These are phyloP conservation scores for Galerucella pusilla DNA, from an alignment of 2,888 invertebrate genomes.

Conservation along the genomic window DNA sequence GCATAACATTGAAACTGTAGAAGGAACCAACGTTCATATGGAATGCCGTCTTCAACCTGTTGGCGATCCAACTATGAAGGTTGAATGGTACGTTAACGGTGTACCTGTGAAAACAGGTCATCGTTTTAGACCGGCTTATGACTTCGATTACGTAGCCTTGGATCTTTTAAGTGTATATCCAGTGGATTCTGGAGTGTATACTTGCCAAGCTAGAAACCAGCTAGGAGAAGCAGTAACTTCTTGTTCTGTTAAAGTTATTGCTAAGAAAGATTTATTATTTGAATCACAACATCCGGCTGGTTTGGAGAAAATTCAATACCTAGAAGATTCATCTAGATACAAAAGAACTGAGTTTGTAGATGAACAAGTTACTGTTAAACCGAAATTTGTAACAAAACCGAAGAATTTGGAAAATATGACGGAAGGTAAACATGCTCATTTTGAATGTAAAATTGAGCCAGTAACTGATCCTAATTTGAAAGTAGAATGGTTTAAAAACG, in stretches of 20 bases:
- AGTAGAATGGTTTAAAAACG: constrained; percentile 97
- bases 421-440: constrained; percentile 94
- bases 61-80: constrained; percentile 90
- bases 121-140: constrained; percentile 94
- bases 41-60: constrained; percentile 92
- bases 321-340: constrained; percentile 88
- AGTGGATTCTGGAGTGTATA: constrained; percentile 96
- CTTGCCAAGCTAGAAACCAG: constrained; percentile 93
- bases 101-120: constrained; percentile 91
- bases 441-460: constrained; percentile 97
- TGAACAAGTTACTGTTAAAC: constrained; percentile 84
- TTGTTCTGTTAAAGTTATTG: constrained; percentile 88
- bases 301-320: constrained; percentile 89
- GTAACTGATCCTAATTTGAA: constrained; percentile 96
- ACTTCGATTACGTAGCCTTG: constrained; percentile 96
- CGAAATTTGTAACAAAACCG: constrained; percentile 87
- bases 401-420: constrained; percentile 86
- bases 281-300: constrained; percentile 93
- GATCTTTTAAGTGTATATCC: constrained; percentile 96
- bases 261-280: constrained; percentile 86
- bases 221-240: constrained; percentile 95
- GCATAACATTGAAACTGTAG: constrained; percentile 90
- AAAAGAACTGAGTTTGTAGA: constrained; percentile 85
- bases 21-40: constrained; percentile 91
- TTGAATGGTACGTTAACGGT: constrained; percentile 98